phyloP scores from a whole-genome alignment of 2,113 vertebrate species.

The Xiphorhynchus elegans region DNA sequence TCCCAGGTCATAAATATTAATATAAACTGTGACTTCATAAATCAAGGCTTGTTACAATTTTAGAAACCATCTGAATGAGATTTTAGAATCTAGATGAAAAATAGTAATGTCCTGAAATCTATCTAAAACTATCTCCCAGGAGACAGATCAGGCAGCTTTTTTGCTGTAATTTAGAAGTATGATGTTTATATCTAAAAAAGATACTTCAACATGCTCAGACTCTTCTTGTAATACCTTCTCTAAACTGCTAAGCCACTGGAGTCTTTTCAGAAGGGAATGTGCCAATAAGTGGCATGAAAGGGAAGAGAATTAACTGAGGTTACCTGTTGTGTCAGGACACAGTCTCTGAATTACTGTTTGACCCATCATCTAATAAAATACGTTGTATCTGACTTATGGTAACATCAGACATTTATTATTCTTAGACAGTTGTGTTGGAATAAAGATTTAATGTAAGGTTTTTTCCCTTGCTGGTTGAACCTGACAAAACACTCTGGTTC shows the following conservation, averaged over 20 bases:
- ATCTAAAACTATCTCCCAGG: background rate
- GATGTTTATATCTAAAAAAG: background rate
- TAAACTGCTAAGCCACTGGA: background rate
- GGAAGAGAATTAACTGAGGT: background rate
- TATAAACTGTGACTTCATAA: background rate
- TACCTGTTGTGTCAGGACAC: background rate
- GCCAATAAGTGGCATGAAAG: background rate
- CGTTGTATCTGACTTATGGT: background rate
- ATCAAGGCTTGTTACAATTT: background rate
- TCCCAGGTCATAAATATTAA: background rate
- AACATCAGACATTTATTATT: background rate
- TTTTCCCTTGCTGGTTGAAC: background rate
- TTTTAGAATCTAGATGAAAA: slow-evolving; percentile 6
- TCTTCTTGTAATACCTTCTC: background rate
- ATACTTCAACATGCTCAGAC: background rate
- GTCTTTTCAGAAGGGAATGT: background rate
- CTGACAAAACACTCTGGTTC: background rate
- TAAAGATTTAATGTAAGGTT: background rate
- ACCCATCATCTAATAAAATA: background rate
- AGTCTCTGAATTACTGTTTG: background rate
- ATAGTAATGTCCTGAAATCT: background rate
- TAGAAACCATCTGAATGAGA: background rate
- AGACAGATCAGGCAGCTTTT: background rate
- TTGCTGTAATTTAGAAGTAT: background rate
- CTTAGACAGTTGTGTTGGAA: background rate